Base-by-base conservation (phyloP, 2,113 vertebrate genomes). In the Macquaria australasica region DNA sequence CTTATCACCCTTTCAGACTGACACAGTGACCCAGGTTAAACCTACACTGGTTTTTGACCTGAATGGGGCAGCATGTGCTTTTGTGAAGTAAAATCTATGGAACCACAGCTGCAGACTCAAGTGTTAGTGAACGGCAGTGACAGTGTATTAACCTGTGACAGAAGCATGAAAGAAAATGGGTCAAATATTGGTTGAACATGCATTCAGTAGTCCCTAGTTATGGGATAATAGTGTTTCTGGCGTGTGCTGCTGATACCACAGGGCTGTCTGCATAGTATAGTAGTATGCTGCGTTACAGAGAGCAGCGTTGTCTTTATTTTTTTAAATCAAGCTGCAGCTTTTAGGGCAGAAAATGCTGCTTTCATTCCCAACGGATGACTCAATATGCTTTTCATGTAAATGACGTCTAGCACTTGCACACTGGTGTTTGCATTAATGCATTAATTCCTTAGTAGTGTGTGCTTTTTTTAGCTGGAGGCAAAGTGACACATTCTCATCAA, bases 361-460 rank as follows among this genome's bases (percentile, higher is more conserved):
- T 92, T 87, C 69, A 21, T 93, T 91, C 87, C 88, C 88, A 55
- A 25, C 0, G 86, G 91, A 83, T 80, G 85, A 92, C 87, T 87
- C 76, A 77, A 91, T 89, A 77, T 91, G 92, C 71, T 87, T 90
- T 87, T 91, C 88, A 92, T 92, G 85, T 88, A 90, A 93, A 93
- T 92, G 85, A 81, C 8, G 67, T 92, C 85, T 86, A 84, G 89
- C 93, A 79, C 86, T 87, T 68, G 84, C 88, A 88, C 53, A 39
- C 78, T 73, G 79, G 85, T 89, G 88, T 88, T 80, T 93, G 90
- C 89, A 88, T 92, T 93, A 92, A 88, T 88, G 86, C 86, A 89
- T 93, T 94, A 90, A 93, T 91, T 91, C 82, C 77, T 88, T 63
- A 25, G 81, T 78, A 53, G 85, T 90, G 43, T 84, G 75, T 87